phyloP scores from a whole-genome alignment of 2,797 vertebrate species.

The Pristis pectinata region DNA sequence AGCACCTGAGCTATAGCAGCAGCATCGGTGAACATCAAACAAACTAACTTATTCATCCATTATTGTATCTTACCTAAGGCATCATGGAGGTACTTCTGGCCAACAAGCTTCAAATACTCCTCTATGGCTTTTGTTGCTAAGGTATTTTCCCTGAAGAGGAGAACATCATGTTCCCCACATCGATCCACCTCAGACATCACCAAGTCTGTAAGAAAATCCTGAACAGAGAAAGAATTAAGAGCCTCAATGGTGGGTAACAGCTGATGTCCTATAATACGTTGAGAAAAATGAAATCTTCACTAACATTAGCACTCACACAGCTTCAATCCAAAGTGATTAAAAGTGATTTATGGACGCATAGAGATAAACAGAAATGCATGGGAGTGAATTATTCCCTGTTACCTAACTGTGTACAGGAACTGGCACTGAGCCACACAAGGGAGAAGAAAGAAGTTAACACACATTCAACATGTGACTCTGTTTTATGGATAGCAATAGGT shows the following conservation, averaged over 20 bases:
- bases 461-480: no score
- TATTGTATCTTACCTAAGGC: constrained; percentile 73
- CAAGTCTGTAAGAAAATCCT: constrained; percentile 93
- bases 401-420: no score
- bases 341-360: not conserved
- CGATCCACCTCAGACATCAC: constrained; percentile 95
- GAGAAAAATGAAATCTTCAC: not conserved
- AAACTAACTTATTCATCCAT: not conserved
- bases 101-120: constrained; percentile 91
- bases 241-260: not conserved
- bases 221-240: constrained; percentile 43
- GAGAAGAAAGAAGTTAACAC: no score
- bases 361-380: no score
- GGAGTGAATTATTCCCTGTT: no score
- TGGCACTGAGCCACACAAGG: no score
- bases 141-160: constrained; percentile 97
- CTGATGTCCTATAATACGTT: not conserved
- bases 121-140: constrained; percentile 94
- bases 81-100: constrained; percentile 90
- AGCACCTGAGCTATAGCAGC: no score
- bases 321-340: not conserved
- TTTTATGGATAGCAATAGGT: no score
- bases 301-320: not conserved
- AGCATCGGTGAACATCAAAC: not conserved
- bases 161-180: constrained; percentile 87